Conservation (phyloP, 2,113 vertebrate genomes). For the Pogonocichla stellata region DNA sequence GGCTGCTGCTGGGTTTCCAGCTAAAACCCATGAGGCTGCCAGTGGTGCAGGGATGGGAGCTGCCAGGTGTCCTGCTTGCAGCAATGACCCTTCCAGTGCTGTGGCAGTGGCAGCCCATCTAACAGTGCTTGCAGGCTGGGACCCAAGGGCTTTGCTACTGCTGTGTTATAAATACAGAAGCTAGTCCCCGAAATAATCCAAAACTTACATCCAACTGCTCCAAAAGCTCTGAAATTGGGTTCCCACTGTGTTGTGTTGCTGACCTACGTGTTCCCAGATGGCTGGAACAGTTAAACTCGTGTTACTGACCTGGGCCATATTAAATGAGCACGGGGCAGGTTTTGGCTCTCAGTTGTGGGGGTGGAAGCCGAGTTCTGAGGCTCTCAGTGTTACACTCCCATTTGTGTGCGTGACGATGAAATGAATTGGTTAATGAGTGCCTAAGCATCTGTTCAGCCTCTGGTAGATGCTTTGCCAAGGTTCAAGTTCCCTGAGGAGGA, state of each 20-base stretch:
- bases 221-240: not conserved
- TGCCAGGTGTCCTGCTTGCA: not conserved
- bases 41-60: not conserved
- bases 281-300: not conserved
- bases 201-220: not conserved
- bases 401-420: constrained; percentile 30
- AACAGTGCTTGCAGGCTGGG: not conserved
- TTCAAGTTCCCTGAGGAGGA: constrained; percentile 65
- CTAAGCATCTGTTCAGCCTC: constrained; percentile 62
- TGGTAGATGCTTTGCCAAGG: constrained; percentile 56
- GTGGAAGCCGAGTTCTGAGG: not conserved
- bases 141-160: not conserved
- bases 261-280: not conserved
- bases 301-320: not conserved
- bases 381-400: constrained; percentile 29
- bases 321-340: not conserved
- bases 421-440: constrained; percentile 66
- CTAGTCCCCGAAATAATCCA: not conserved
- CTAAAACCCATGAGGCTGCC: not conserved
- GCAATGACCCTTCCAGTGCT: not conserved
- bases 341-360: not conserved
- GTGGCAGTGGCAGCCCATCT: not conserved
- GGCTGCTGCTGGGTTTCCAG: not conserved
- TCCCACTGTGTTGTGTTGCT: not conserved
- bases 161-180: not conserved